Conservation (phyloP, 2,797 vertebrate species). For the Halcyon chelicuti region DNA sequence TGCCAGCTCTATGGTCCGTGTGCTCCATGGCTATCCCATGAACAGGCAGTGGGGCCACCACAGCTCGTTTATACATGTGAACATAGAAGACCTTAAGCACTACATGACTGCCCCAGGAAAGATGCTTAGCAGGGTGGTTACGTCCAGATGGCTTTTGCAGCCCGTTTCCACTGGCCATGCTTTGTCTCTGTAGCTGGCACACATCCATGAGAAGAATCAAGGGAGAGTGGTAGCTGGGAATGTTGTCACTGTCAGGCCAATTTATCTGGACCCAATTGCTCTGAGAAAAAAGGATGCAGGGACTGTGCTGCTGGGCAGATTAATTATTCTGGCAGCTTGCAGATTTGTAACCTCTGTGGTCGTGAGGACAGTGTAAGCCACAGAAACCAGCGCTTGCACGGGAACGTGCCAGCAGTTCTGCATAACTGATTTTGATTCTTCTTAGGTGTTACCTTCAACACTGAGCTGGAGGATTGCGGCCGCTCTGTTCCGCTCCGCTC, state of each 20-base stretch:
- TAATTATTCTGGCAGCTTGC: not conserved
- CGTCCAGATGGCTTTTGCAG: accelerated
- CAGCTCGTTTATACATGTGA: accelerated
- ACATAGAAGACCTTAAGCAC: not conserved
- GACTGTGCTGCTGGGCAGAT: not conserved
- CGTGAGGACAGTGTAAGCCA: not conserved
- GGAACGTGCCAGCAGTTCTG: not conserved
- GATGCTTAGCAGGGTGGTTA: not conserved
- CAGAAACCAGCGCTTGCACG: not conserved
- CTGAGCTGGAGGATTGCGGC: not conserved
- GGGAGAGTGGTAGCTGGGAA: not conserved
- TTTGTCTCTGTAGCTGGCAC: not conserved
- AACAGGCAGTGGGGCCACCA: not conserved
- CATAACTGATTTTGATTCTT: not conserved
- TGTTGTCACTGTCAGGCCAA: not conserved
- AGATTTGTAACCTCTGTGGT: not conserved
- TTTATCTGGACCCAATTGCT: not conserved
- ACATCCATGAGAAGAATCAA: not conserved
- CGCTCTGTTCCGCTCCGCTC: not conserved
- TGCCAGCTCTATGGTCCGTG: accelerated
- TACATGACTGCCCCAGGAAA: not conserved
- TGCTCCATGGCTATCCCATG: accelerated
- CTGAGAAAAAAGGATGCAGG: not conserved
- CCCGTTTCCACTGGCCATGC: not conserved
- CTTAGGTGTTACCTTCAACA: accelerated